A percentile compares a stretch with the other conserved stretches of the same genome.
These are phyloP conservation scores for Leptogaster cylindrica DNA, from an alignment of 2,888 invertebrate genomes.

Conservation along the genomic window DNA sequence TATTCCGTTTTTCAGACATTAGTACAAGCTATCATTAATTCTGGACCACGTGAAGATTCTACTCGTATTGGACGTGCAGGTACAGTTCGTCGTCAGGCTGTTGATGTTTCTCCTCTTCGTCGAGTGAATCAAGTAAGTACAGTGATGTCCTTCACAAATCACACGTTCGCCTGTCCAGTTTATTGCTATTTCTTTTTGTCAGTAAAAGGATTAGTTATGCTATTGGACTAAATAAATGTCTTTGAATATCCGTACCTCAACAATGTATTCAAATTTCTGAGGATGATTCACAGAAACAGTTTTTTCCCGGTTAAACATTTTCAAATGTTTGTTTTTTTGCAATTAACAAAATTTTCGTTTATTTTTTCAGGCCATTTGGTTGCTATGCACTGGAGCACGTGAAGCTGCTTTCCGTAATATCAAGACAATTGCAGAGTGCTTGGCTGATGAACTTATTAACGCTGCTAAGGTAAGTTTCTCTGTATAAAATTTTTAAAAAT, in stretches of 20 bases:
- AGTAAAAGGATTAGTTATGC: conserved; percentile 49
- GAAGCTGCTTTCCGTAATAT: conserved; percentile 99
- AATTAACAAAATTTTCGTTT: too few relatives aligned
- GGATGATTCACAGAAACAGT: conserved; percentile 21
- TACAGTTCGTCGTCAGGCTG: conserved; percentile 99
- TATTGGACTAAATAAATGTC: conserved; percentile 50
- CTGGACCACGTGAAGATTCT: conserved; percentile 99
- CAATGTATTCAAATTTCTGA: conserved; percentile 20
- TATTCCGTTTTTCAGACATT: conserved; percentile 80
- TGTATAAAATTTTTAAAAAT: background rate
- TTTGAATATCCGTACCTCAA: background rate
- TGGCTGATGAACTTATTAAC: conserved; percentile 99
- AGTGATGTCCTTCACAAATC: too few relatives aligned
- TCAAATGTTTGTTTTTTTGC: too few relatives aligned
- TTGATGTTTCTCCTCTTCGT: conserved; percentile 97
- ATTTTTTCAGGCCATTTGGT: conserved; percentile 83
- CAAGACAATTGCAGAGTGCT: conserved; percentile 99
- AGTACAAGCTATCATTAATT: conserved; percentile 98
- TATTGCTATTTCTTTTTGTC: conserved; percentile 47
- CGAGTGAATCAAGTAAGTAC: conserved; percentile 87
- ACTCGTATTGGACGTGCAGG: conserved; percentile 99
- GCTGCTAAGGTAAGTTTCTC: conserved; percentile 82
- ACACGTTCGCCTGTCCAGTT: conserved; percentile 18
- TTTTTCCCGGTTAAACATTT: background rate
- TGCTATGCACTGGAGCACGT: conserved; percentile 97